phyloP scores from a whole-genome alignment of 2,888 invertebrate species.

The Dicycla oo region DNA sequence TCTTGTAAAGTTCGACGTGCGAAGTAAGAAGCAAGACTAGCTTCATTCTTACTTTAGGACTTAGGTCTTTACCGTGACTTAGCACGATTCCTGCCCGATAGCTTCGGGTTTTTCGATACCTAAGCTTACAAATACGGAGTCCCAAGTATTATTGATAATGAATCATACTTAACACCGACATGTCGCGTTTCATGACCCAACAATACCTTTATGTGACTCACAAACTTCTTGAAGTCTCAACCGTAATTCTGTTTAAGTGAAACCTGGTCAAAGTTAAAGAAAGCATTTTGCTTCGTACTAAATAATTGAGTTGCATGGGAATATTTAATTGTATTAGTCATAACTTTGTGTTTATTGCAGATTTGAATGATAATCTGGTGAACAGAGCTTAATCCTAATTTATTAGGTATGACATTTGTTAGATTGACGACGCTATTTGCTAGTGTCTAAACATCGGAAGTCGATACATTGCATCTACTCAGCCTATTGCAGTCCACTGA shows the following conservation, averaged over 20 bases:
- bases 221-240: conserved; percentile 54
- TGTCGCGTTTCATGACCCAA: conserved; percentile 52
- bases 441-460: not conserved
- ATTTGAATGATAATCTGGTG: conserved; percentile 11
- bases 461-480: not conserved
- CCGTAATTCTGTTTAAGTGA: conserved; percentile 61
- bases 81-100: conserved; percentile 19
- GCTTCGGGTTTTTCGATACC: conserved; percentile 35
- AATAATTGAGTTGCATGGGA: conserved; percentile 54
- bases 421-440: not conserved
- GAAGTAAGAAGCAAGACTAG: not conserved
- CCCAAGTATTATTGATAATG: conserved; percentile 49
- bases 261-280: conserved; percentile 21
- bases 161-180: conserved; percentile 61
- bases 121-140: conserved; percentile 34
- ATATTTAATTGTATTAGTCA: conserved; percentile 52
- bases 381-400: not conserved
- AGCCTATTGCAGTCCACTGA: too few species aligned
- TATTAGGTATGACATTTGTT: not conserved
- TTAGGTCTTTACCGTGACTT: conserved; percentile 24
- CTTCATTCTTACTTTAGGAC: not conserved
- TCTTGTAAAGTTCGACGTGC: not conserved
- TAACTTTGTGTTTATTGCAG: conserved; percentile 19
- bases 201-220: conserved; percentile 65
- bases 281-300: conserved; percentile 36